Evolutionary conservation across 2,797 vertebrate genomes (phyloP).

Genomic region (Adrianichthys oophorus): DNA sequence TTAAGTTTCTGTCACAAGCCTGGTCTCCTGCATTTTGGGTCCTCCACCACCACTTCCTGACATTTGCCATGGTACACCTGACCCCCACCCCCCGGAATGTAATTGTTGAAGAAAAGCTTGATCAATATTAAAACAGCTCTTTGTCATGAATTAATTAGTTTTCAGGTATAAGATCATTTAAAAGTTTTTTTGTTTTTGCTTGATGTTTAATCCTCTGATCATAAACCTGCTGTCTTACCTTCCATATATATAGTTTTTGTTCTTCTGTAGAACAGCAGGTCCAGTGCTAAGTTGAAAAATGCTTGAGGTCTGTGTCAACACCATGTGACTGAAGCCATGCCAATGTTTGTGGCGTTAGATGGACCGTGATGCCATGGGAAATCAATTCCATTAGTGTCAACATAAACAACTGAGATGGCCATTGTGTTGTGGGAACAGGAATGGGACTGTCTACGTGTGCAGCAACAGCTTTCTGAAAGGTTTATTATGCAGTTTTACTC

Average conservation of each 20-base stretch:
- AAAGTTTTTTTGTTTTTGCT: too few relatives aligned
- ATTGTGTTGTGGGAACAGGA: slow-evolving; percentile 40
- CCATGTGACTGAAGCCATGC: slow-evolving; percentile 70
- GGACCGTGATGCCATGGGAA: slow-evolving; percentile 73
- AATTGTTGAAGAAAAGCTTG: too few relatives aligned
- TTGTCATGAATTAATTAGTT: too few relatives aligned
- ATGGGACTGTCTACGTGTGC: slow-evolving; percentile 11
- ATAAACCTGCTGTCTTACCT: slow-evolving; percentile 40
- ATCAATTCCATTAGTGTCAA: slow-evolving; percentile 79
- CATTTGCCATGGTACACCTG: too few relatives aligned
- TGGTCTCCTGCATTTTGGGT: too few relatives aligned
- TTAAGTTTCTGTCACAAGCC: too few relatives aligned
- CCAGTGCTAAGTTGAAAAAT: slow-evolving; percentile 69
- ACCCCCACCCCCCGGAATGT: too few relatives aligned
- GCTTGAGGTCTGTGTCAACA: slow-evolving; percentile 80
- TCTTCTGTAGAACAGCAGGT: slow-evolving; percentile 45
- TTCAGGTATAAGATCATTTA: too few relatives aligned
- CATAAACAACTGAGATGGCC: slow-evolving; percentile 58
- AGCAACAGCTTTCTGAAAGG: slow-evolving; percentile 4
- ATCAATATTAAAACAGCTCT: too few relatives aligned
- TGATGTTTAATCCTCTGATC: slow-evolving; percentile 60
- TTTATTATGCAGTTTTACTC: too few relatives aligned
- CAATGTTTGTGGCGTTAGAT: slow-evolving; percentile 74
- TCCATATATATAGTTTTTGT: slow-evolving; percentile 19
- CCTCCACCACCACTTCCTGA: too few relatives aligned